These are phyloP conservation scores for Arctocebus calabarensis DNA, from an alignment of 2,797 vertebrate species.

Conservation along the genomic window DNA sequence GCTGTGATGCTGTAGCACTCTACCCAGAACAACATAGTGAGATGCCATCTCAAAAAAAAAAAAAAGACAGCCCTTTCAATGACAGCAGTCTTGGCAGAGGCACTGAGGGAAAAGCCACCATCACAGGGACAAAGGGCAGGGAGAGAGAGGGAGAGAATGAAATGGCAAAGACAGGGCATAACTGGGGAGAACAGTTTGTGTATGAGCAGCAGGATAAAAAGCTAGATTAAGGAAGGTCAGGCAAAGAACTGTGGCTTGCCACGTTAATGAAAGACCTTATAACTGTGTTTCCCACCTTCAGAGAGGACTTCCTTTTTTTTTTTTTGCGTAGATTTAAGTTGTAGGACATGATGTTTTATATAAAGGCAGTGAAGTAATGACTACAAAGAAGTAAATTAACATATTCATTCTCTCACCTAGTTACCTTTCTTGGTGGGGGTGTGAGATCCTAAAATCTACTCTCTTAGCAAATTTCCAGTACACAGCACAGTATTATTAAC, in stretches of 20 bases:
- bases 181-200: neutral
- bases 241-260: neutral
- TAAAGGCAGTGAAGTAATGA: neutral
- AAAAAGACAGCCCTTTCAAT: neutral
- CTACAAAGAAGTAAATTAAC: neutral
- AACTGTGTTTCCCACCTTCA: neutral
- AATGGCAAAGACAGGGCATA: neutral
- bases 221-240: neutral
- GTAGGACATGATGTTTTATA: neutral
- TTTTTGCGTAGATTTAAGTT: neutral
- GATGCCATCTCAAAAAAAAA: too few species aligned
- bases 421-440: neutral
- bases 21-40: too few species aligned
- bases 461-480: neutral
- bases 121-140: rapidly evolving
- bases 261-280: neutral
- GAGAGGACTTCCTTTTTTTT: neutral
- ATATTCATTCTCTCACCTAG: neutral
- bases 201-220: too few species aligned
- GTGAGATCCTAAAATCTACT: neutral
- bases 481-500: neutral
- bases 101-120: neutral
- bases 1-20: too few species aligned
- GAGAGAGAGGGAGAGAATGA: too few species aligned
- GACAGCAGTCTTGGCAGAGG: neutral